phyloP scores from a whole-genome alignment of 2,888 invertebrate species.

The Rhagophthalmus giganteus region DNA sequence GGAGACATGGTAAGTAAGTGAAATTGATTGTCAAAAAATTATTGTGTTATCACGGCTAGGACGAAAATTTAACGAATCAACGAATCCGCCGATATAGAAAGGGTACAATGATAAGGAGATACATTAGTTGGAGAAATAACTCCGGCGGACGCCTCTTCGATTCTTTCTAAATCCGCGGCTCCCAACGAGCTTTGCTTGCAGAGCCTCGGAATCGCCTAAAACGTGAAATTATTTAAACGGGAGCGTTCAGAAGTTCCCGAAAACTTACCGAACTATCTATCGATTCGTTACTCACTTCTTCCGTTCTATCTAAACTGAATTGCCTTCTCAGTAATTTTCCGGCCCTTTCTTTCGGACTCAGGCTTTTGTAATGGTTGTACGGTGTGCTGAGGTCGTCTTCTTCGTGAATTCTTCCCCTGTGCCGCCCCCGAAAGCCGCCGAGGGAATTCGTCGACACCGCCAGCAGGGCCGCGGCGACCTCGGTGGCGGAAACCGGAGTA shows the following conservation, averaged over 20 bases:
- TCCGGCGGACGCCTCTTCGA: constrained; percentile 64
- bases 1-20: too few species aligned
- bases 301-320: constrained; percentile 71
- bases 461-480: constrained; percentile 59
- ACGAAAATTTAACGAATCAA: constrained; percentile 43
- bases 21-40: constrained; percentile 42
- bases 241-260: neutral
- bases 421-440: constrained; percentile 49
- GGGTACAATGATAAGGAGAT: constrained; percentile 47
- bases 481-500: constrained; percentile 59
- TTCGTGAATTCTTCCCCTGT: constrained; percentile 51
- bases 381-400: constrained; percentile 71
- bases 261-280: constrained; percentile 48
- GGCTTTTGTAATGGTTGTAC: constrained; percentile 74
- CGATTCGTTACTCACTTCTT: constrained; percentile 56
- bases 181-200: constrained; percentile 72
- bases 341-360: constrained; percentile 61
- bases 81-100: constrained; percentile 54
- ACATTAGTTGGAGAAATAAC: constrained; percentile 53
- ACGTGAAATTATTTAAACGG: neutral
- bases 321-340: constrained; percentile 63
- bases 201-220: constrained; percentile 53
- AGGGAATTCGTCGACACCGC: constrained; percentile 60
- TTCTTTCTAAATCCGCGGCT: constrained; percentile 69
- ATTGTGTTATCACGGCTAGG: constrained; percentile 34